Conservation (phyloP, 2,888 invertebrate genomes). For the Zygaena filipendulae region DNA sequence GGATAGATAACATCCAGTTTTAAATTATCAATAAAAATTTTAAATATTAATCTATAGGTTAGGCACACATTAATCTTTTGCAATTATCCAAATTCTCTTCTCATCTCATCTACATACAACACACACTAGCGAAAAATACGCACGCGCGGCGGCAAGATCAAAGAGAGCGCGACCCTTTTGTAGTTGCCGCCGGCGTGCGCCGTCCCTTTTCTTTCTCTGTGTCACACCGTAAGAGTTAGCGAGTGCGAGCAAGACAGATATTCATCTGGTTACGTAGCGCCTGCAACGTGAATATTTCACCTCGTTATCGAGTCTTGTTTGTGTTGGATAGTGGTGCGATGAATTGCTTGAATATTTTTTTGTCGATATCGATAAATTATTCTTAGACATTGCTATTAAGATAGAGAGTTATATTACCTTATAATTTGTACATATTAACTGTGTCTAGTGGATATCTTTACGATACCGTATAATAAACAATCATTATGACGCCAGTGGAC, state of each 20-base stretch:
- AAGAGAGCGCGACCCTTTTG: slow-evolving; percentile 64
- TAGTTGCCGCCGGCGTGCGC: slow-evolving; percentile 58
- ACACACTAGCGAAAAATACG: slow-evolving; percentile 45
- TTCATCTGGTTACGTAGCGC: slow-evolving; percentile 53
- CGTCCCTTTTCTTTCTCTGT: slow-evolving; percentile 53
- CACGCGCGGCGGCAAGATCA: slow-evolving; percentile 64
- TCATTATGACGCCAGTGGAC: too few species aligned
- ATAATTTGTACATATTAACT: too few species aligned
- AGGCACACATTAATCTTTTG: slow-evolving; percentile 56
- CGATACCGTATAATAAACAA: too few species aligned
- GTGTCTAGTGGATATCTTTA: too few species aligned
- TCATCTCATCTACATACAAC: slow-evolving; percentile 59
- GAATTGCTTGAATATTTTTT: slow-evolving; percentile 32
- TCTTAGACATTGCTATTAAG: too few species aligned
- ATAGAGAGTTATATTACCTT: too few species aligned
- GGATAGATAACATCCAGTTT: slow-evolving; percentile 3
- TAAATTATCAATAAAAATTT: slow-evolving; percentile 15
- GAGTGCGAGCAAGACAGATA: slow-evolving; percentile 41
- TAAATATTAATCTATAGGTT: slow-evolving; percentile 22
- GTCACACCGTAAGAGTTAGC: slow-evolving; percentile 28
- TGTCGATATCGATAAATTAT: slow-evolving; percentile 37
- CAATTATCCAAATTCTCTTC: slow-evolving; percentile 65
- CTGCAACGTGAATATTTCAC: slow-evolving; percentile 68
- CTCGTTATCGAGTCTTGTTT: slow-evolving; percentile 69
- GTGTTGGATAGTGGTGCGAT: slow-evolving; percentile 52